Percentiles rank a stretch among this genome's conserved stretches.
phyloP scores from a whole-genome alignment of 1,140 invertebrate genomes.

The Nymphalis io region DNA sequence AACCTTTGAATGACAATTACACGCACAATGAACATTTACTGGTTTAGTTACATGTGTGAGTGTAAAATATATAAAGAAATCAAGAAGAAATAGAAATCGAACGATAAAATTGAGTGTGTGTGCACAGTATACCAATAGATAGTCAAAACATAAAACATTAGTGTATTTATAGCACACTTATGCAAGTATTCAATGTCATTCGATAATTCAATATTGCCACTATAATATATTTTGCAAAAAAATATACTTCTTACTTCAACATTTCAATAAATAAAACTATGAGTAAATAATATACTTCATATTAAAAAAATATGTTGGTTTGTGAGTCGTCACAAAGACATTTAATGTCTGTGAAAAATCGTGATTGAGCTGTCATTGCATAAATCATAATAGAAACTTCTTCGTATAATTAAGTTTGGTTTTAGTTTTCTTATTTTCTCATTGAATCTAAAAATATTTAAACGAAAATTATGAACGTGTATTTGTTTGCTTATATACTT shows the following conservation, averaged over 20 bases:
- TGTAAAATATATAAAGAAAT: conserved; percentile 30
- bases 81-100: conserved; percentile 27
- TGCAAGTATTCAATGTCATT: conserved; percentile 18
- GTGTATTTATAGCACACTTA: conserved; percentile 14
- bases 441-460: not conserved
- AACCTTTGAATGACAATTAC: conserved; percentile 66
- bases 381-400: conserved; percentile 1
- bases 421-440: not conserved
- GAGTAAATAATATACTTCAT: not conserved
- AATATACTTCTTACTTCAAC: not conserved
- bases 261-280: not conserved
- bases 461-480: not conserved
- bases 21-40: conserved; percentile 49
- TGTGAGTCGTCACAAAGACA: not conserved
- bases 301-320: not conserved
- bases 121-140: conserved; percentile 11
- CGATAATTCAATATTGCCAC: conserved; percentile 15
- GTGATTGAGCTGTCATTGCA: not conserved
- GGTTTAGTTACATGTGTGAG: conserved; percentile 52
- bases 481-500: not conserved
- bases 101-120: conserved; percentile 18
- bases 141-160: not conserved
- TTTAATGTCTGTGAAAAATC: not conserved
- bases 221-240: conserved; percentile 14
- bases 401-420: not conserved